Conservation (phyloP, 2,113 vertebrate genomes). For the Struthidea cinerea region DNA sequence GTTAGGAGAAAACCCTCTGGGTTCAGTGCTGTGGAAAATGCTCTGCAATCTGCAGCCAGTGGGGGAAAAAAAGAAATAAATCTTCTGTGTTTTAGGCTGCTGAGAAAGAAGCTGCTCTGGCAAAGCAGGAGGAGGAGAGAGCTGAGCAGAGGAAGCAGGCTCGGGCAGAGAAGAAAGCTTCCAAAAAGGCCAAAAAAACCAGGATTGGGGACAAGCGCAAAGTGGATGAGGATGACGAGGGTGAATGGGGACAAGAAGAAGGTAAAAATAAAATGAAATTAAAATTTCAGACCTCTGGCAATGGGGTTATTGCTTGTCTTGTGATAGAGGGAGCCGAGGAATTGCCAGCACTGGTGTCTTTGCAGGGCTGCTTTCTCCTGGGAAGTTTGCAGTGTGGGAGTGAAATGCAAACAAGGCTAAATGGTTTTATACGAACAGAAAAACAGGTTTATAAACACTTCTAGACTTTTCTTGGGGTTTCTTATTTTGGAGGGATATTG, state of each 20-base stretch:
- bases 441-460: background rate
- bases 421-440: background rate
- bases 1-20: background rate
- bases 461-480: background rate
- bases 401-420: background rate
- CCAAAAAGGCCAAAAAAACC: slow-evolving; percentile 77
- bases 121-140: slow-evolving; percentile 84
- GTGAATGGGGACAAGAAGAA: slow-evolving; percentile 82
- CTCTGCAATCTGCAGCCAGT: background rate
- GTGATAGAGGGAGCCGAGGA: background rate
- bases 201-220: slow-evolving; percentile 78
- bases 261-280: slow-evolving; percentile 58
- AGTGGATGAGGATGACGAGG: slow-evolving; percentile 70
- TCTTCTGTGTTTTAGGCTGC: slow-evolving; percentile 72
- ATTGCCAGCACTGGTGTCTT: background rate
- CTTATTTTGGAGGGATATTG: background rate
- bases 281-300: background rate
- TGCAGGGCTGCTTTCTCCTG: background rate
- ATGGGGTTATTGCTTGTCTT: rapidly evolving
- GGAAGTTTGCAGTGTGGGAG: background rate
- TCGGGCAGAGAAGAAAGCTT: slow-evolving; percentile 82
- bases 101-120: slow-evolving; percentile 84
- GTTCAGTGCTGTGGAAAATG: background rate
- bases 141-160: slow-evolving; percentile 78
- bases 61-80: background rate